These are phyloP conservation scores for Catocala sponsa DNA, from an alignment of 2,888 invertebrate genomes.

Conservation along the genomic window DNA sequence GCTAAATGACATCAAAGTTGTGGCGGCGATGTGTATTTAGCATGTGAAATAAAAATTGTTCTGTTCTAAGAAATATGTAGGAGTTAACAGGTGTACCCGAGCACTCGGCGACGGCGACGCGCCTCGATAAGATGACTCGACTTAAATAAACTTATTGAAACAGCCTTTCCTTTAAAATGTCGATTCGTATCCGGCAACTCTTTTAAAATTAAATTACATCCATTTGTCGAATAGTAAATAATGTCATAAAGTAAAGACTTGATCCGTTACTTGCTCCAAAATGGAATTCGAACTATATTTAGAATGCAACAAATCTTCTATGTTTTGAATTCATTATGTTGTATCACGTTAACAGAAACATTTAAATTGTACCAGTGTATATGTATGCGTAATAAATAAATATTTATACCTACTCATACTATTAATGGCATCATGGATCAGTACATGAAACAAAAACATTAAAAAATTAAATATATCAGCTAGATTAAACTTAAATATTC, in stretches of 20 bases:
- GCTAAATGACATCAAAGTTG: slow-evolving; percentile 88
- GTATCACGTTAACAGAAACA: slow-evolving; percentile 3
- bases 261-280: slow-evolving; percentile 32
- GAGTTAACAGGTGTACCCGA: slow-evolving; percentile 60
- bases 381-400: slow-evolving; percentile 46
- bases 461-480: slow-evolving; percentile 59
- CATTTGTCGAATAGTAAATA: slow-evolving; percentile 37
- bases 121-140: slow-evolving; percentile 28
- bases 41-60: slow-evolving; percentile 79
- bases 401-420: slow-evolving; percentile 82
- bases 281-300: slow-evolving; percentile 53
- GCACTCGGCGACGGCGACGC: slow-evolving; percentile 19
- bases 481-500: slow-evolving; percentile 45
- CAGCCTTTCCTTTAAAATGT: slow-evolving; percentile 30
- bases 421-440: slow-evolving; percentile 77
- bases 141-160: slow-evolving; percentile 30
- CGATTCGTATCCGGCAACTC: slow-evolving; percentile 16
- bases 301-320: slow-evolving; percentile 42
- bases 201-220: slow-evolving; percentile 17
- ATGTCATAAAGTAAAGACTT: slow-evolving; percentile 46
- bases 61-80: slow-evolving; percentile 73
- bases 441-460: slow-evolving; percentile 85
- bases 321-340: slow-evolving; percentile 24
- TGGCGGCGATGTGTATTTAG: slow-evolving; percentile 79
- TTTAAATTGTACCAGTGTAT: slow-evolving; percentile 20